A percentile compares a stretch with the other conserved stretches of the same genome.
These are phyloP conservation scores for Pristionchus pacificus DNA, from an alignment of 1,140 invertebrate genomes.

Conservation along the genomic window DNA sequence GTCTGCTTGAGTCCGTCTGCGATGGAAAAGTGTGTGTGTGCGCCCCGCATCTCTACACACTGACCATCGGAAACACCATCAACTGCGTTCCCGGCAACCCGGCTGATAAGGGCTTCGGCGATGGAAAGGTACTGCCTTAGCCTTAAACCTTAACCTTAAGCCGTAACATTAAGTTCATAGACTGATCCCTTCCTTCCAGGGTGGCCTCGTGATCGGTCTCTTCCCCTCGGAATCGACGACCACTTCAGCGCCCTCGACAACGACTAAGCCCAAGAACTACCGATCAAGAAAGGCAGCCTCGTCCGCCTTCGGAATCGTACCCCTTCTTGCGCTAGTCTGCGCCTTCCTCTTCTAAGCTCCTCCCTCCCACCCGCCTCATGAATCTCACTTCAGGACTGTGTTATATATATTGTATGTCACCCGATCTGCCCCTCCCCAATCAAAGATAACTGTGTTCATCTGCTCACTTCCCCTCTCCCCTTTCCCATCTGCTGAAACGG, in stretches of 20 bases:
- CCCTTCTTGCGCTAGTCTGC: no score
- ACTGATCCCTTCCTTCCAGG: not conserved
- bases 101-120: constrained; percentile 21
- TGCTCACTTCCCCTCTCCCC: no score
- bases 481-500: no score
- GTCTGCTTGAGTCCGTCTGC: constrained; percentile 36
- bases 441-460: no score
- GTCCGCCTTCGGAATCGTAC: no score
- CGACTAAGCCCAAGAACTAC: no score
- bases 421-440: no score
- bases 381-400: no score
- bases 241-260: constrained; percentile 5
- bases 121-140: constrained; percentile 18
- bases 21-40: constrained; percentile 39
- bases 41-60: constrained; percentile 31
- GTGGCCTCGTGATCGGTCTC: constrained; percentile 18
- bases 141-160: not conserved
- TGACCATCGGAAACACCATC: constrained; percentile 29
- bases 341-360: no score
- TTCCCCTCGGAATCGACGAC: constrained; percentile 6
- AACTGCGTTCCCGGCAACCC: constrained; percentile 36
- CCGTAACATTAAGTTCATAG: not conserved
- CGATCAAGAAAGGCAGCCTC: no score
- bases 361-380: no score
- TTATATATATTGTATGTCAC: no score